phyloP scores from a whole-genome alignment of 1,140 invertebrate species.

The Lordiphosa collinella region DNA sequence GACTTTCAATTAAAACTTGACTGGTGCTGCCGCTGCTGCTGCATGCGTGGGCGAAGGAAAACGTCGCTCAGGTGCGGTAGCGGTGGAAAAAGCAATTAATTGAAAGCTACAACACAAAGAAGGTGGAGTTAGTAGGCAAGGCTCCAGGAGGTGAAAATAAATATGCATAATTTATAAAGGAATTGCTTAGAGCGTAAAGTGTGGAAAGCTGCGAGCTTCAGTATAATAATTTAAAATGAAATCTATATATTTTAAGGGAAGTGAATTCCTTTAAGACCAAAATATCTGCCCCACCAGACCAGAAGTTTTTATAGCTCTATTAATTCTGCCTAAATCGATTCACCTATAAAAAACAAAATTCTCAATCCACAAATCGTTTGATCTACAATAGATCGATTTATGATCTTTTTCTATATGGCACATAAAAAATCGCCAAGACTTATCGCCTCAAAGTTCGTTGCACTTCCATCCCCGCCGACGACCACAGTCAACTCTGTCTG shows the following conservation, averaged over 20 bases:
- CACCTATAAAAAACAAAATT: background rate
- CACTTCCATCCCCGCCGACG: conserved; percentile 10
- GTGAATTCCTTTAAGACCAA: no score
- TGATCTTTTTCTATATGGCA: conserved; percentile 7
- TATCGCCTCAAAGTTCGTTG: conserved; percentile 48
- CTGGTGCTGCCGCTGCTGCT: conserved; percentile 12
- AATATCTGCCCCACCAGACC: no score
- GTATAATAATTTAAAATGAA: no score
- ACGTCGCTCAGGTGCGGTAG: conserved; percentile 31
- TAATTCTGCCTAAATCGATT: no score
- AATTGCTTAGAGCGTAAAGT: conserved; percentile 23
- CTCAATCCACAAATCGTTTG: conserved; percentile 10
- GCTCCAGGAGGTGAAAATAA: conserved; percentile 58
- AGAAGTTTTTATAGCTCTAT: no score
- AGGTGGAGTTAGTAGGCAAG: conserved; percentile 7
- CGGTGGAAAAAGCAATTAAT: conserved; percentile 64
- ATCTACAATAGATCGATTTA: conserved; percentile 20
- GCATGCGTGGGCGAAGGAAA: conserved; percentile 23
- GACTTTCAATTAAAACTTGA: conserved; percentile 72
- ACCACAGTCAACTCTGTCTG: background rate
- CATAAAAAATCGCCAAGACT: conserved; percentile 34
- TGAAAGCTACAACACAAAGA: conserved; percentile 25
- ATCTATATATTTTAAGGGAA: no score
- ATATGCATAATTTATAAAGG: conserved; percentile 56
- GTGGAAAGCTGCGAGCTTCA: no score